Base-by-base conservation (phyloP, 1,140 invertebrate genomes). In the Caerostris extrusa region DNA sequence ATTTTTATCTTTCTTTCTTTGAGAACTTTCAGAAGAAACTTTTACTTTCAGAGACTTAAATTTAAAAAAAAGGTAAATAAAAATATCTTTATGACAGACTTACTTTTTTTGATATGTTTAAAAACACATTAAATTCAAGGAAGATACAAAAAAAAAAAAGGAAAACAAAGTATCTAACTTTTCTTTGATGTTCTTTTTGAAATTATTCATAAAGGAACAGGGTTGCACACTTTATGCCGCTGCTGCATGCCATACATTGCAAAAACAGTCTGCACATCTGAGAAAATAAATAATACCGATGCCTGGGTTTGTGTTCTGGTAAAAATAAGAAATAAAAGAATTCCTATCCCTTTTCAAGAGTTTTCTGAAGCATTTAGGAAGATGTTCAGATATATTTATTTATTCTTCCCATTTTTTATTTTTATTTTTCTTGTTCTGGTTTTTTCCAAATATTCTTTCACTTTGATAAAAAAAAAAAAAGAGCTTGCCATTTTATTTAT, bases 301-400 rank as follows among this genome's bases (percentile, higher is more conserved):
- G n/a, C 56, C 6, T 34, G 34, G 57, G 67, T 82, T 91, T 81
- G 69, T 19, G 55, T 82, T 53, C 55, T n/a, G n/a, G 50, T 34
- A 34, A 82, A 81, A 57, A 91, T 56, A 90, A 56, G 55, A 53
- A 81, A 57, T 58, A 85, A n/a, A n/a, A 82, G 77, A 82, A 81
- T 14, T 81, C 17, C 10, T 60, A 61, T 71, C 7, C 56, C 7
- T 34, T 91, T 91, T 69, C 88, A 14, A 90, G 67, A 71, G 61
- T 90, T 90, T 90, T 71, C 83, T 61, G 56, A 90, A 61, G 81
- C 58, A 85, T 85, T 92, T 67, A 85, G 58, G 69, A 85, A 91
- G 56, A 92, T 92, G 69, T 92, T 61, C 81, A 57, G 50, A 64
- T 50, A 92, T 92, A 92, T 81, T 92, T 92, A 92, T 92, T 92